Percentiles rank a stretch among this genome's conserved stretches.
Conservation (phyloP, 2,113 vertebrate genomes). For the Lepisosteus oculatus region DNA sequence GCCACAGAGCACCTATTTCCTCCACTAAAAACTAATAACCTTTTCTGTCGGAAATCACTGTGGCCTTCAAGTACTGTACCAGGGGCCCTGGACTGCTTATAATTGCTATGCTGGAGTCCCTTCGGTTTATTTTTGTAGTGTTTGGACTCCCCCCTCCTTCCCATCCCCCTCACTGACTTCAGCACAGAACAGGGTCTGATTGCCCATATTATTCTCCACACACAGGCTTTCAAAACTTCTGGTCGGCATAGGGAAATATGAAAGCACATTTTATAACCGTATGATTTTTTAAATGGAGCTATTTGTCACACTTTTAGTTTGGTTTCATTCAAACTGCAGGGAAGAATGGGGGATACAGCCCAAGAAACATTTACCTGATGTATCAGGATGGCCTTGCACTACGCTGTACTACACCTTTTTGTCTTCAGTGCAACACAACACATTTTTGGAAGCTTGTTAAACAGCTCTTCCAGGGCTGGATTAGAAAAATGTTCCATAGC, state of each 20-base stretch:
- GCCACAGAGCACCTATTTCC: conserved; percentile 74
- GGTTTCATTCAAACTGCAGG: conserved; percentile 46
- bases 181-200: conserved; percentile 59
- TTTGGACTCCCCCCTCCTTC: conserved; percentile 30
- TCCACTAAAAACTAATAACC: conserved; percentile 78
- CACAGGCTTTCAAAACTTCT: conserved; percentile 55
- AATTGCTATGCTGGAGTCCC: conserved; percentile 66
- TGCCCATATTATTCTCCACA: conserved; percentile 67
- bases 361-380: neutral
- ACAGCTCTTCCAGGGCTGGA: conserved; percentile 8
- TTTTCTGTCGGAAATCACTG: conserved; percentile 72
- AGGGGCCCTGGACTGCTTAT: conserved; percentile 60
- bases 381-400: neutral
- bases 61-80: conserved; percentile 58
- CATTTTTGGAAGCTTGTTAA: conserved; percentile 23
- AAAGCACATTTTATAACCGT: conserved; percentile 68
- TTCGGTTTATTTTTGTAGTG: conserved; percentile 35
- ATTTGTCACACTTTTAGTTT: conserved; percentile 56
- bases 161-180: conserved; percentile 42
- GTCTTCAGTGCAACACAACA: conserved; percentile 1
- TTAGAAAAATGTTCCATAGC: neutral
- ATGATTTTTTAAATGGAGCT: conserved; percentile 30
- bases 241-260: conserved; percentile 18
- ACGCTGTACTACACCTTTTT: neutral
- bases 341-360: neutral